phyloP scores from a whole-genome alignment of 2,888 invertebrate species.

The Ichneumoninae sp. region DNA sequence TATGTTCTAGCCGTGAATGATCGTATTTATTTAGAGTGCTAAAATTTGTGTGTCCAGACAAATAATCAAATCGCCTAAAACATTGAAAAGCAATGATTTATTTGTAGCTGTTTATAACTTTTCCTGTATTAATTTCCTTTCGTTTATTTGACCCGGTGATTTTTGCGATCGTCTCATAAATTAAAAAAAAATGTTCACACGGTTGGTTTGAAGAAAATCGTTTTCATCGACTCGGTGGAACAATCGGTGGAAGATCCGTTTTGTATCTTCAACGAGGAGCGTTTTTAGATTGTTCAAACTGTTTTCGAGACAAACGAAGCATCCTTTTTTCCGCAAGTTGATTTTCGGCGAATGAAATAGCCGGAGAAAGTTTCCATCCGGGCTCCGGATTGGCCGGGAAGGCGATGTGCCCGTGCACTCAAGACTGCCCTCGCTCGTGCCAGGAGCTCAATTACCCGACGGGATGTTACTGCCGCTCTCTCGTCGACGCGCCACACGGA shows the following conservation, averaged over 20 bases:
- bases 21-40: no score
- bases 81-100: no score
- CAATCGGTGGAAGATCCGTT: neutral
- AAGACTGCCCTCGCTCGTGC: constrained; percentile 53
- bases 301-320: neutral
- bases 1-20: no score
- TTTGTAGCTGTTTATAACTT: no score
- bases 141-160: no score
- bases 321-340: neutral
- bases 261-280: neutral
- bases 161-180: no score
- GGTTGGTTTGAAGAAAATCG: neutral
- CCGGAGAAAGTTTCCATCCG: constrained; percentile 21
- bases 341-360: constrained; percentile 30
- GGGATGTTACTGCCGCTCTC: constrained; percentile 29
- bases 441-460: constrained; percentile 62
- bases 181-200: no score
- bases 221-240: neutral
- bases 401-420: constrained; percentile 29
- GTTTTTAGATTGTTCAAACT: neutral
- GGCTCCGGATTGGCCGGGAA: neutral
- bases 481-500: constrained; percentile 37
- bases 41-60: no score
- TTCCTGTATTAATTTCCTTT: no score
- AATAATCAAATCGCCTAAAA: no score